Evolutionary conservation across 2,888 invertebrate species (phyloP).

Genomic region (Sussaba pulchella): DNA sequence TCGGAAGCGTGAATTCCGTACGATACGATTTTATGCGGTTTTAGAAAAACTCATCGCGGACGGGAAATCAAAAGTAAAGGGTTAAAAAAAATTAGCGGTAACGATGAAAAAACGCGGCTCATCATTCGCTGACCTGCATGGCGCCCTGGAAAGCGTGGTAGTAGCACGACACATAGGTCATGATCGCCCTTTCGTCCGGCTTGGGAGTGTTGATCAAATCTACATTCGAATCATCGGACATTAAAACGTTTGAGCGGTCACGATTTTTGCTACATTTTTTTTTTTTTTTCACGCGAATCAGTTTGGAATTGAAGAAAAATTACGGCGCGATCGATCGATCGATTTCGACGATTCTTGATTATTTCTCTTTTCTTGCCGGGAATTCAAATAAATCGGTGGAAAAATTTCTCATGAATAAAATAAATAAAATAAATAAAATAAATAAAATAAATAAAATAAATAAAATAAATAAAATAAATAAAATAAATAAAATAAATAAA

Average conservation of each 20-base stretch:
- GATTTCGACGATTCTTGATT: too few species aligned
- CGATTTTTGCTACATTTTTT: neutral
- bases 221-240: conserved; percentile 83
- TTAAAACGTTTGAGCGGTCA: conserved; percentile 12
- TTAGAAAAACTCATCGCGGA: conserved; percentile 25
- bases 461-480: too few species aligned
- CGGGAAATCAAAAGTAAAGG: too few species aligned
- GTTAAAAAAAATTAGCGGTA: conserved; percentile 32
- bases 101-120: conserved; percentile 38
- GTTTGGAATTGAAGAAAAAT: neutral
- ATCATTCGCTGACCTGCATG: conserved; percentile 92
- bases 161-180: conserved; percentile 99
- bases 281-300: neutral
- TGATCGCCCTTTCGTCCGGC: conserved; percentile 99
- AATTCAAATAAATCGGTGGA: too few species aligned
- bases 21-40: neutral
- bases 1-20: conserved; percentile 25
- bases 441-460: too few species aligned
- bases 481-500: too few species aligned
- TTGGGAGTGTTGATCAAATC: conserved; percentile 99
- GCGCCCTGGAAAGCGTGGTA: conserved; percentile 99
- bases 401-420: too few species aligned
- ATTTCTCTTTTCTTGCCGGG: too few species aligned
- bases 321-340: neutral
- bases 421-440: too few species aligned